Evolutionary conservation across 2,888 invertebrate genomes (phyloP).

Genomic region (Allacma fusca): DNA sequence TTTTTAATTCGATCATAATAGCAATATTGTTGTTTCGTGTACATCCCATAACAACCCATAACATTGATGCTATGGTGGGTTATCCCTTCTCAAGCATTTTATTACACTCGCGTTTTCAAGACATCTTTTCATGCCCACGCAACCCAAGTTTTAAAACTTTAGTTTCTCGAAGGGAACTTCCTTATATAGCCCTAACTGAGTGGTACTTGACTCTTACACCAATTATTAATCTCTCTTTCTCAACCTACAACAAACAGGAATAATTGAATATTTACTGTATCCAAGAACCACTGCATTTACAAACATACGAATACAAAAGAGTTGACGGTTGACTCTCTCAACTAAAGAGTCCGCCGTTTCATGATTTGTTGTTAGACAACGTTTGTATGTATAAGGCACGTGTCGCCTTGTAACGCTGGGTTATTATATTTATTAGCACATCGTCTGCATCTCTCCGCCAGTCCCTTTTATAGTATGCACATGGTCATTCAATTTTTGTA

Average conservation of each 20-base stretch:
- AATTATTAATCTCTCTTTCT: slow-evolving; percentile 29
- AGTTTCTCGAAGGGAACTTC: slow-evolving; percentile 33
- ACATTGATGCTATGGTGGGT: background rate
- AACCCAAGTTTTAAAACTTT: slow-evolving; percentile 21
- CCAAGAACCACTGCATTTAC: too few species aligned
- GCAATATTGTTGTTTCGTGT: too few species aligned
- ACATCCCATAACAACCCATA: background rate
- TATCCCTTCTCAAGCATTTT: background rate
- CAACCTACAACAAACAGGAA: background rate
- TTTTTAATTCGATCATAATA: too few species aligned
- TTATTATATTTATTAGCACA: background rate
- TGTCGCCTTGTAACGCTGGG: background rate
- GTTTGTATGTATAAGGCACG: slow-evolving; percentile 21
- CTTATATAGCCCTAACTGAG: slow-evolving; percentile 31
- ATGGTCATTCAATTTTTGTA: too few species aligned
- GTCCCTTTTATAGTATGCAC: too few species aligned
- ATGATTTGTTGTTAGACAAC: too few species aligned
- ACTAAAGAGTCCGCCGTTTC: too few species aligned
- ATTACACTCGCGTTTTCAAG: background rate
- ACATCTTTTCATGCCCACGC: background rate
- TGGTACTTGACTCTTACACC: slow-evolving; percentile 38
- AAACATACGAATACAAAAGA: too few species aligned
- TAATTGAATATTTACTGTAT: background rate
- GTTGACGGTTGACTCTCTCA: too few species aligned
- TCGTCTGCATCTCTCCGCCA: too few species aligned